Base-by-base conservation (phyloP, 2,797 vertebrate genomes). In the Acipenser ruthenus region DNA sequence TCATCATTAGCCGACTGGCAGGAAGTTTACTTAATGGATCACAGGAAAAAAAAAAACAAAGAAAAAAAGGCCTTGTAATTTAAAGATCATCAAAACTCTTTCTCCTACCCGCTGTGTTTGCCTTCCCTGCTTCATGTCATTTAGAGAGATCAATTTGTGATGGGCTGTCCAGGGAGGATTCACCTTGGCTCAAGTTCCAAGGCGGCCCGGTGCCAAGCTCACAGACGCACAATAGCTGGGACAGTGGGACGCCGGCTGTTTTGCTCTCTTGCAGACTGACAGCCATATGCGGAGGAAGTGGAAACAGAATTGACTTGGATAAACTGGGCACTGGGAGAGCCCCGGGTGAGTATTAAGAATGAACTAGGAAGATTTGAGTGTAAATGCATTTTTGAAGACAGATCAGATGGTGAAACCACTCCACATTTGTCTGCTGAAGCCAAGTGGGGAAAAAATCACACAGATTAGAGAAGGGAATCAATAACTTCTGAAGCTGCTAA, bases 261-360 rank as follows among this genome's bases (percentile, higher is more conserved):
- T 53, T 0, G 0, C n/a, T 70, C 69, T 64, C 63, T 50, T 70
- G 63, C 18, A 71, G 68, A 67, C 67, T 23, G 63, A 72, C 12
- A 63, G 67, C 74, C 75, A 67, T 71, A 77, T 67, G 56, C 3
- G 65, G 10, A 70, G 61, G 50, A 71, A 67, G 47, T 15, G 59
- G 58, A 10, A 64, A 5, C 6, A 2, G 18, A 60, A 6, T 6
- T 70, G 62, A 70, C 37, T 5, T 51, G 64, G 9, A 62, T n/a
- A 58, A 11, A 60, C 23, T 62, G 37, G 23, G 50, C 65, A 71
- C 62, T 64, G 63, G 58, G 62, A 65, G 48, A 52, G 50, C 59
- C 66, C 61, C 50, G 50, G 67, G 8, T 47, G 65, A 53, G 9
- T n/a, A 12, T n/a, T 58, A 58, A 13, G 55, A 60, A 18, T 49